Evolutionary conservation across 2,888 invertebrate species (phyloP).

Genomic region (Erebia ligea): DNA sequence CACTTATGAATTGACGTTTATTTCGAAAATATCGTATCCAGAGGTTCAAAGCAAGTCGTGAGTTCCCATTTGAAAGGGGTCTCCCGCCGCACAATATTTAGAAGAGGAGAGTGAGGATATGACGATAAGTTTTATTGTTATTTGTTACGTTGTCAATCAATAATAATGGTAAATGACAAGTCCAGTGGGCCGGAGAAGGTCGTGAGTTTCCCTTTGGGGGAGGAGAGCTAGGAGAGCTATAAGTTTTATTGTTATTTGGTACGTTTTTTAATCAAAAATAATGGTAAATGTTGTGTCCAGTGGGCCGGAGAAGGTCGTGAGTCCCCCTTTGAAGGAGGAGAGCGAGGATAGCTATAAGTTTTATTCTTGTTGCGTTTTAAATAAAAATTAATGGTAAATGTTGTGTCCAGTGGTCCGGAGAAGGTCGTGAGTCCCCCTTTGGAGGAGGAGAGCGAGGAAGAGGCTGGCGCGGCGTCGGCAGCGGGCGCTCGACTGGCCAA

Average conservation of each 20-base stretch:
- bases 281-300: conserved; percentile 20
- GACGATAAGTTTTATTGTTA: too few relatives aligned
- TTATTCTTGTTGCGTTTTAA: too few relatives aligned
- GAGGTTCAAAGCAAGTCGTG: conserved; percentile 46
- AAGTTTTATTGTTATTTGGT: too few relatives aligned
- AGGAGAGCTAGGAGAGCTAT: conserved; percentile 65
- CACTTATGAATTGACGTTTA: too few relatives aligned
- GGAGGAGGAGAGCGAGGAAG: conserved; percentile 64
- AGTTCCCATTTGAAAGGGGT: conserved; percentile 56
- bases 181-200: conserved; percentile 46
- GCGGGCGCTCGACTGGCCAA: conserved; percentile 56
- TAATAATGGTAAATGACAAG: not conserved
- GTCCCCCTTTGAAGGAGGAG: conserved; percentile 58
- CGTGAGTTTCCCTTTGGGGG: conserved; percentile 52
- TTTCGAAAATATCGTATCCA: too few relatives aligned
- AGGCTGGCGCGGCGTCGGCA: conserved; percentile 33
- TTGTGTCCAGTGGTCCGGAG: conserved; percentile 36
- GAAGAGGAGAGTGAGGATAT: too few relatives aligned
- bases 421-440: conserved; percentile 50
- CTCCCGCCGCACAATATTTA: too few relatives aligned
- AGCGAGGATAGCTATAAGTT: conserved; percentile 55
- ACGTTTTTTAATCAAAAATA: too few relatives aligned
- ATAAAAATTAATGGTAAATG: not conserved
- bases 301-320: conserved; percentile 47
- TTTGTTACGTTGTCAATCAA: too few relatives aligned